Evolutionary conservation across 2,888 invertebrate genomes (phyloP).

Genomic region (Rotaria magnacalcarata): DNA sequence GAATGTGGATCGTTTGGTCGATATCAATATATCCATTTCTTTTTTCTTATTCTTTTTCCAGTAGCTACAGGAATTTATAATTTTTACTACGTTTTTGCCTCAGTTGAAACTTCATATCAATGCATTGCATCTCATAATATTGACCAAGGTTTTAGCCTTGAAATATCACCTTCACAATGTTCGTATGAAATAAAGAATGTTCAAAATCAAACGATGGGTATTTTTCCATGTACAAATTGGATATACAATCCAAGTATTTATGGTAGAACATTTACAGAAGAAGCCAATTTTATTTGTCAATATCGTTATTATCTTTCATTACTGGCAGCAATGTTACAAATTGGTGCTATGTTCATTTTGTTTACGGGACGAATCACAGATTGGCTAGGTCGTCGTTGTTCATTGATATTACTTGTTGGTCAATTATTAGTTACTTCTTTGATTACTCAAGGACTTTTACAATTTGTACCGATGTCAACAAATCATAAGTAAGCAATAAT

Average conservation of each 20-base stretch:
- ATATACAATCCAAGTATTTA: background rate
- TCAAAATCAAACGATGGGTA: background rate
- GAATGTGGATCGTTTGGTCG: constrained; percentile 8
- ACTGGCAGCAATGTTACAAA: background rate
- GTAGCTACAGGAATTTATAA: background rate
- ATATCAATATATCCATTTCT: background rate
- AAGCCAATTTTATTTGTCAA: constrained; percentile 31
- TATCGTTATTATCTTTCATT: background rate
- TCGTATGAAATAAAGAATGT: background rate
- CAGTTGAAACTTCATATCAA: background rate
- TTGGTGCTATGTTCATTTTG: background rate
- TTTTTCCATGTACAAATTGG: background rate
- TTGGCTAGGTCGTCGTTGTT: background rate
- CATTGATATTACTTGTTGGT: background rate
- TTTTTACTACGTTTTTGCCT: background rate
- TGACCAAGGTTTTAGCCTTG: background rate
- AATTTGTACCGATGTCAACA: constrained; percentile 22
- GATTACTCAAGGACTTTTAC: background rate
- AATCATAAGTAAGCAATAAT: background rate
- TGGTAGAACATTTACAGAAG: constrained; percentile 11
- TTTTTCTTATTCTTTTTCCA: background rate
- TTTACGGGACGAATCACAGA: background rate
- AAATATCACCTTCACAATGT: background rate
- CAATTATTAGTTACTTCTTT: background rate
- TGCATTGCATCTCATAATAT: background rate